Evolutionary conservation across 2,797 vertebrate species (phyloP).

Genomic region (Falco berigora): DNA sequence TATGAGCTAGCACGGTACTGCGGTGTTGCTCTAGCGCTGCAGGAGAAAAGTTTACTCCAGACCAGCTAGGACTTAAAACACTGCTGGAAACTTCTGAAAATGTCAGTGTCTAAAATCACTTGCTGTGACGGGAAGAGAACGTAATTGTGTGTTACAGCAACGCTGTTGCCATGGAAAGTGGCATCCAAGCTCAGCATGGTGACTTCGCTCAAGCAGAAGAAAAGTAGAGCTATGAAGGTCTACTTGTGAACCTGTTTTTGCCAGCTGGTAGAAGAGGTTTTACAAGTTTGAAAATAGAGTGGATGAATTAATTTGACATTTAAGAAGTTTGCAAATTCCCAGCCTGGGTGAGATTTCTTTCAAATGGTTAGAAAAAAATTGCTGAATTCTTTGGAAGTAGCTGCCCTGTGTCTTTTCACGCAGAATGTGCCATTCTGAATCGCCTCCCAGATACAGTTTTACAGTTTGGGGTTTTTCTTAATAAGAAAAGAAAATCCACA

Average conservation of each 20-base stretch:
- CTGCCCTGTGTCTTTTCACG: not conserved
- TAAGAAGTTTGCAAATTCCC: not conserved
- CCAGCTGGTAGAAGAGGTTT: constrained; percentile 5
- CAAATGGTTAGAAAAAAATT: not conserved
- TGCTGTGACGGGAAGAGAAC: not conserved
- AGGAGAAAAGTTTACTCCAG: not conserved
- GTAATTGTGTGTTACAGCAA: not conserved
- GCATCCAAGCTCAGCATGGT: constrained; percentile 30
- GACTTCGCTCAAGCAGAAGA: constrained; percentile 29
- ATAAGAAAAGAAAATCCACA: not conserved
- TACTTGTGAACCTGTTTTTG: not conserved
- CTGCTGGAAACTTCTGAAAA: constrained; percentile 20
- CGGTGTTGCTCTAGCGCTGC: not conserved
- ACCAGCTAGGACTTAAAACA: not conserved
- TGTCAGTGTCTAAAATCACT: not conserved
- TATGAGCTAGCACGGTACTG: not conserved
- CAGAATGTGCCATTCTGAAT: not conserved
- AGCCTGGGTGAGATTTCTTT: not conserved
- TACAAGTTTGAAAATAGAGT: not conserved
- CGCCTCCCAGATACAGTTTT: not conserved
- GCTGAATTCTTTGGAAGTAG: not conserved
- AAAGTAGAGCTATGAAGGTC: not conserved
- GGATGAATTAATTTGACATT: not conserved
- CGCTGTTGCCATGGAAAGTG: constrained; percentile 34
- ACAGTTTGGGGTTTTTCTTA: not conserved